Evolutionary conservation across 2,888 invertebrate genomes (phyloP).

Genomic region (Drosophila fulvimacula): DNA sequence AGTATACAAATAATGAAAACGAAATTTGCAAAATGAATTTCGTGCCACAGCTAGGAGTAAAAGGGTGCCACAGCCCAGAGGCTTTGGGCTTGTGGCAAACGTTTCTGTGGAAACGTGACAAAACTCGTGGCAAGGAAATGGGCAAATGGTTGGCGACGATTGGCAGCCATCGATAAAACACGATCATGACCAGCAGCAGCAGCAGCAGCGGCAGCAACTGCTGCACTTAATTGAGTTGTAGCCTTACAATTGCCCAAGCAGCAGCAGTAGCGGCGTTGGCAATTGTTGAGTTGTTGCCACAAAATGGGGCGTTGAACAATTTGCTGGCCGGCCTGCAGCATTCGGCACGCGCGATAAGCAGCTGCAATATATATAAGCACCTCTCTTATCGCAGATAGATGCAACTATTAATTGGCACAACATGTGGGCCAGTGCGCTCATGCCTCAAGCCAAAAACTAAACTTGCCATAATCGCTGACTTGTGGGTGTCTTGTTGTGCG

Average conservation of each 20-base stretch:
- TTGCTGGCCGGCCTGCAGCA: slow-evolving; percentile 24
- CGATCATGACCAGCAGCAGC: slow-evolving; percentile 61
- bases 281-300: slow-evolving; percentile 27
- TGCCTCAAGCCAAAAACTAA: neutral
- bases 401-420: slow-evolving; percentile 71
- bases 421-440: slow-evolving; percentile 43
- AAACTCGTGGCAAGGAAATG: slow-evolving; percentile 45
- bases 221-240: slow-evolving; percentile 56
- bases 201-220: slow-evolving; percentile 33
- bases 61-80: neutral
- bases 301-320: slow-evolving; percentile 44
- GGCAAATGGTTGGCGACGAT: slow-evolving; percentile 65
- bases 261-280: neutral
- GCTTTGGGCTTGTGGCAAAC: neutral
- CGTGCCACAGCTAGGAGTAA: slow-evolving; percentile 30
- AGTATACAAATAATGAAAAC: slow-evolving; percentile 41
- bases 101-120: slow-evolving; percentile 49
- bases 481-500: slow-evolving; percentile 40
- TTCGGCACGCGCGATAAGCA: slow-evolving; percentile 56
- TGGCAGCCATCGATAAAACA: slow-evolving; percentile 62
- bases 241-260: slow-evolving; percentile 30
- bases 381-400: slow-evolving; percentile 55
- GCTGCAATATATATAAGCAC: slow-evolving; percentile 28
- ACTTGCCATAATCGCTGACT: slow-evolving; percentile 38
- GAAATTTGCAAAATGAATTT: slow-evolving; percentile 49